Evolutionary conservation across 2,888 invertebrate genomes (phyloP), one percentile per base, ranked within the genome.

Genomic region (Cremastinae sp.): DNA sequence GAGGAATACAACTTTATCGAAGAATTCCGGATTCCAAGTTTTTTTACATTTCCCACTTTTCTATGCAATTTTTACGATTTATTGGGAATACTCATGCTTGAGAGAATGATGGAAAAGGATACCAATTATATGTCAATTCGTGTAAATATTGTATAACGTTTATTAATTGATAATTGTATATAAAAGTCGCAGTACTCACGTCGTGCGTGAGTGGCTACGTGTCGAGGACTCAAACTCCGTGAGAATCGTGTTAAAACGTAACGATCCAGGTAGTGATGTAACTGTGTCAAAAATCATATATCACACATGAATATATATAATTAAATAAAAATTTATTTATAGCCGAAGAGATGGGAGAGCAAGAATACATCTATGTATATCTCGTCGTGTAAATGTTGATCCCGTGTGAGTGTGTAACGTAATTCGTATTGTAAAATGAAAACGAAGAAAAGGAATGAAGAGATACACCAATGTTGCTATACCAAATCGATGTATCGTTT

Each of bases 71-170:
- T 53, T 53, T 53, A 38, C 45, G 22, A 51, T 3, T 51, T 22
- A 8, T 38, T 47, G 9, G 51, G 41, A 71, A 69, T 45, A 47
- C 49, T 61, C 65, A 61, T 65, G 70, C 64, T 73, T 70, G 16
- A 53, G n/a, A 22, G 16, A 0, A 65, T 64, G 49, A 62, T 16
- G 51, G 58, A 51, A 41, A 49, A 18, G 72, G 53, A 59, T 69
- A 69, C 36, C 53, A 59, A 81, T 81, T 85, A 79, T 85, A 85
- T 87, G 84, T 86, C 81, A 81, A 85, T 86, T 85, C 81, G 80
- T 88, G 88, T 88, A 88, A 82, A 88, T 89, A 88, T 86, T 86
- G 78, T 75, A 76, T 79, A 86, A 86, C 86, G 59, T 87, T 86
- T 86, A 20, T 84, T 85, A 83, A 84, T 83, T 56, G 36, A 65